phyloP scores from a whole-genome alignment of 2,888 invertebrate species.

The Napeogenes inachia region DNA sequence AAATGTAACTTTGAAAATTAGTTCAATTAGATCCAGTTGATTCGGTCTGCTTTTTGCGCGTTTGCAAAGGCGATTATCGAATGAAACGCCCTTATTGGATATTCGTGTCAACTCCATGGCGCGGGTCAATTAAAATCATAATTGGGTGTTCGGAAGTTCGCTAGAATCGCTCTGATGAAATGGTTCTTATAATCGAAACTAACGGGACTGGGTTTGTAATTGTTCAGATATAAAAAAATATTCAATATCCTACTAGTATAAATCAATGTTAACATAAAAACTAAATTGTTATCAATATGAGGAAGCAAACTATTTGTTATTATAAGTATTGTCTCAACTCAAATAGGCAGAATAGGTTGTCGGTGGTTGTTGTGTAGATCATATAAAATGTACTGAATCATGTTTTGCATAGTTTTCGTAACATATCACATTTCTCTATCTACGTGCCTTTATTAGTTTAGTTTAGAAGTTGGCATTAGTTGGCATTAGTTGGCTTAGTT shows the following conservation, averaged over 20 bases:
- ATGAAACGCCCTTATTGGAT: slow-evolving; percentile 38
- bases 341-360: neutral
- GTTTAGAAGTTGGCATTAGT: slow-evolving; percentile 32
- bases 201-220: neutral
- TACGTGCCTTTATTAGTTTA: slow-evolving; percentile 32
- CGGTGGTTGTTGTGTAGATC: slow-evolving; percentile 1
- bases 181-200: slow-evolving; percentile 2
- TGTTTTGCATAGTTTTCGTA: slow-evolving; percentile 11
- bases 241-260: too few species aligned
- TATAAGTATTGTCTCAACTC: too few species aligned
- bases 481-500: slow-evolving; percentile 20
- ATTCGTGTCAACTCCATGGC: slow-evolving; percentile 59
- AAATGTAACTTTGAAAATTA: slow-evolving; percentile 19
- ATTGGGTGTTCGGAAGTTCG: slow-evolving; percentile 54
- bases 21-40: slow-evolving; percentile 22
- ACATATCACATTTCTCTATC: slow-evolving; percentile 13
- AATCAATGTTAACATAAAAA: too few species aligned
- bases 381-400: slow-evolving; percentile 9
- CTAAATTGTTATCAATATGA: too few species aligned
- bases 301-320: too few species aligned
- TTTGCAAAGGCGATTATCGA: slow-evolving; percentile 35
- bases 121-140: slow-evolving; percentile 67
- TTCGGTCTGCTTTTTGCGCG: slow-evolving; percentile 24
- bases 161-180: neutral
- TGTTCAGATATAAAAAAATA: neutral